These are phyloP conservation scores for Ostrea edulis DNA, from an alignment of 1,140 invertebrate species.

Conservation along the genomic window DNA sequence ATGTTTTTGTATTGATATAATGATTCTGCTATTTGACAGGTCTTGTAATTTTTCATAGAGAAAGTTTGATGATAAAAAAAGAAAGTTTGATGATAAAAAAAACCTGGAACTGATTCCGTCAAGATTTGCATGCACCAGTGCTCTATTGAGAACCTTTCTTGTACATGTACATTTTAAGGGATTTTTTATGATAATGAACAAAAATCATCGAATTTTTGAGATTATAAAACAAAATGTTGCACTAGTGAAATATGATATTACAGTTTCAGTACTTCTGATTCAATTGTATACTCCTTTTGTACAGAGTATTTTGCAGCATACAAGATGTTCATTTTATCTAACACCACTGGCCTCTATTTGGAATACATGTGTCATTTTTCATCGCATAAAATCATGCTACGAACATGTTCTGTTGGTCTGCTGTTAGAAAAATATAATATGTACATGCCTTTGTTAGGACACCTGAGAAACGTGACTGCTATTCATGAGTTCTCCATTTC, in stretches of 20 bases:
- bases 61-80: no score
- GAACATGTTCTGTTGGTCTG: background rate
- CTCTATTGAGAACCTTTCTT: no score
- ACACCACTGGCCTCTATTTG: background rate
- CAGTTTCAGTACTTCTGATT: background rate
- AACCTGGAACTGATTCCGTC: no score
- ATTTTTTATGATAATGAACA: background rate
- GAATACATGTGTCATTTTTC: background rate
- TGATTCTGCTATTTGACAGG: no score
- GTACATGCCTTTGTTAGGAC: no score
- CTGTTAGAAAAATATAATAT: background rate
- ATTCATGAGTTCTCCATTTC: no score
- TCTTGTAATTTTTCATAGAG: no score
- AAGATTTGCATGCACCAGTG: no score
- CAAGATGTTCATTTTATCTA: background rate
- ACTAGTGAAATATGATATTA: constrained; percentile 1
- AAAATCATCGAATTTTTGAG: constrained; percentile 24
- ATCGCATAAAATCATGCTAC: background rate
- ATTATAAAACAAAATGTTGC: constrained; percentile 9
- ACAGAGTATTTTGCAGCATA: background rate
- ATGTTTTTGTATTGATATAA: no score
- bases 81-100: no score
- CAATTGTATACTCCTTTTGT: background rate
- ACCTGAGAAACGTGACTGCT: no score
- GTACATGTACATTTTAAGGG: no score